phyloP scores from a whole-genome alignment of 64 coral and sea anemone species.

The Pocillopora verrucosa region DNA sequence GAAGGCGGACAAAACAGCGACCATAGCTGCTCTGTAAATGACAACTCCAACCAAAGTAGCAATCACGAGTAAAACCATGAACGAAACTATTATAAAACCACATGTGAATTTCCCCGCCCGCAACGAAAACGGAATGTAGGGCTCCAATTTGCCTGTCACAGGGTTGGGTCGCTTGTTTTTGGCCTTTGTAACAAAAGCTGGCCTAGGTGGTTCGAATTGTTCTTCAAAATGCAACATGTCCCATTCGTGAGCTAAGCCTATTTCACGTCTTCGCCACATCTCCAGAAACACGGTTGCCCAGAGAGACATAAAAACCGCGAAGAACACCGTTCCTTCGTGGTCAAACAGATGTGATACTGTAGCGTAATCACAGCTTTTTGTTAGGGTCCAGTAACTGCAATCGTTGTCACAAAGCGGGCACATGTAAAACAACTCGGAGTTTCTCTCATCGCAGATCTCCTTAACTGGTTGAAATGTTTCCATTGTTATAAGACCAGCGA shows the following conservation, averaged over 20 bases:
- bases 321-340: conserved; percentile 94
- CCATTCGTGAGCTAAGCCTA: conserved; percentile 91
- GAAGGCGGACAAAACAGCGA: conserved; percentile 74
- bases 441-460: conserved; percentile 84
- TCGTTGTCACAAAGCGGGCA: conserved; percentile 90
- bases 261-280: conserved; percentile 86
- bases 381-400: conserved; percentile 91
- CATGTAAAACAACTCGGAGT: conserved; percentile 88
- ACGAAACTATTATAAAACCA: conserved; percentile 50
- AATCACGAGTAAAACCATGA: conserved; percentile 80
- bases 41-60: conserved; percentile 84
- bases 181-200: conserved; percentile 62
- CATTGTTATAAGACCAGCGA: conserved; percentile 64
- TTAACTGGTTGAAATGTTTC: conserved; percentile 68
- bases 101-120: conserved; percentile 61
- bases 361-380: conserved; percentile 77
- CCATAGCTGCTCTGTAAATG: conserved; percentile 80
- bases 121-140: conserved; percentile 60
- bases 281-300: conserved; percentile 96
- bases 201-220: conserved; percentile 87
- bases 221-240: conserved; percentile 87
- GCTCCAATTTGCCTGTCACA: conserved; percentile 70
- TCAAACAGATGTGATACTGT: conserved; percentile 86
- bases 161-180: conserved; percentile 67
- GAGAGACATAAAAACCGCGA: conserved; percentile 89